These are phyloP conservation scores for Stenotaenia linearis DNA, from an alignment of 2,888 invertebrate genomes.

Conservation along the genomic window DNA sequence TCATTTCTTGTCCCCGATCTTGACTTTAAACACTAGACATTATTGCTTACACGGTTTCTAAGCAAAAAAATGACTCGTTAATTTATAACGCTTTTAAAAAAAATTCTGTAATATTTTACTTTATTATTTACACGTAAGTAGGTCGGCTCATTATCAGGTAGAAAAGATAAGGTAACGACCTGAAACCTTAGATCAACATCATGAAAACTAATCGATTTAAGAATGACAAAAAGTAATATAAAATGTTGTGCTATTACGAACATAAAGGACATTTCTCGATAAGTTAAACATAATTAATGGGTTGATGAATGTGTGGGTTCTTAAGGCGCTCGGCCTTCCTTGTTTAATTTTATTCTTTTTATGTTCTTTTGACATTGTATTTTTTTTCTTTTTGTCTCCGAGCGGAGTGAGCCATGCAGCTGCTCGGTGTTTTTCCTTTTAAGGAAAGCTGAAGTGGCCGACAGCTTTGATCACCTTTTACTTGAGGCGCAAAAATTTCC, in stretches of 20 bases:
- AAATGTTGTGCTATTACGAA: not conserved
- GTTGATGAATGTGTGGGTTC: not conserved
- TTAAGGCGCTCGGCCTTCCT: not conserved
- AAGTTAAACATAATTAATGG: not conserved
- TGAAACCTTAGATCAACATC: not conserved
- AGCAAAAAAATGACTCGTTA: not conserved
- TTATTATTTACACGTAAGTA: not conserved
- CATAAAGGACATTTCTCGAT: not conserved
- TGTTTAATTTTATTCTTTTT: conserved; percentile 10
- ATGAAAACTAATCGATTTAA: not conserved
- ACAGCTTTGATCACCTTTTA: not conserved
- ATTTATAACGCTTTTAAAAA: not conserved
- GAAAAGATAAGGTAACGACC: not conserved
- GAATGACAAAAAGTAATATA: not conserved
- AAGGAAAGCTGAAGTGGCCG: conserved; percentile 19
- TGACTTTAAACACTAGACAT: not conserved
- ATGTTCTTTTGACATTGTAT: not conserved
- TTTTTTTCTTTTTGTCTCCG: not conserved
- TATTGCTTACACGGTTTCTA: not conserved
- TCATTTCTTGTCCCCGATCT: not conserved
- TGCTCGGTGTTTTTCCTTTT: conserved; percentile 10
- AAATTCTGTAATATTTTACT: not conserved
- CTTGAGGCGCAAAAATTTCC: not conserved
- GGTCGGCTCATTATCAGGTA: not conserved
- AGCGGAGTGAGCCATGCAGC: not conserved